These are phyloP conservation scores for Diuraphis noxia DNA, from an alignment of 1,140 invertebrate species.

Conservation along the genomic window DNA sequence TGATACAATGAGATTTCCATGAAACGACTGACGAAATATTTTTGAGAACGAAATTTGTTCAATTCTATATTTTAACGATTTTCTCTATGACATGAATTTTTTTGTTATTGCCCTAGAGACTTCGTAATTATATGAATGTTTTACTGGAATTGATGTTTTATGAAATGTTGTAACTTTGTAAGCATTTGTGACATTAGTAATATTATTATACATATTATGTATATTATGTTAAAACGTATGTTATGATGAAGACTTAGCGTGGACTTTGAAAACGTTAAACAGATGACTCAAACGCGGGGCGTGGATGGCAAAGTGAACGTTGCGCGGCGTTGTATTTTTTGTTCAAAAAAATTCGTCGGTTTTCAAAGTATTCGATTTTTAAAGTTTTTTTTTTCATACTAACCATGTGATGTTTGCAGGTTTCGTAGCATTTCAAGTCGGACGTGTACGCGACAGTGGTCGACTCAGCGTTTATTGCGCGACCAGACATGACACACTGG, in stretches of 20 bases:
- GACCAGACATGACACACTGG: constrained; percentile 53
- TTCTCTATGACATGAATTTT: neutral
- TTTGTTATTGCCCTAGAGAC: neutral
- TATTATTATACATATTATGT: too few relatives aligned
- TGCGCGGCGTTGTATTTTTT: neutral
- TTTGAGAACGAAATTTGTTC: too few relatives aligned
- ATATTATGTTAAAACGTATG: neutral
- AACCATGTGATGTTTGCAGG: constrained; percentile 31
- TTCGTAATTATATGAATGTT: too few relatives aligned
- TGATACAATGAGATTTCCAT: neutral
- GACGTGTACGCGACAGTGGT: neutral
- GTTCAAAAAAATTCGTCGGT: neutral
- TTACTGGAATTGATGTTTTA: too few relatives aligned
- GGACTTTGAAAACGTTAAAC: neutral
- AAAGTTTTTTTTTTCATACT: neutral
- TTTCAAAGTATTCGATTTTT: neutral
- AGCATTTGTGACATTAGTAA: too few relatives aligned
- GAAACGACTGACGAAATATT: neutral
- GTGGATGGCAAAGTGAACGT: neutral
- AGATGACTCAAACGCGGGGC: neutral
- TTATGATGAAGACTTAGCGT: neutral
- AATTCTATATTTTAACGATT: too few relatives aligned
- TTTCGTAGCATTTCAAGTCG: constrained; percentile 43
- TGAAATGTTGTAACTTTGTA: too few relatives aligned
- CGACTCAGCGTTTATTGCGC: constrained; percentile 19